Conservation (phyloP, 2,797 vertebrate species). For the Cirrhinus molitorella region DNA sequence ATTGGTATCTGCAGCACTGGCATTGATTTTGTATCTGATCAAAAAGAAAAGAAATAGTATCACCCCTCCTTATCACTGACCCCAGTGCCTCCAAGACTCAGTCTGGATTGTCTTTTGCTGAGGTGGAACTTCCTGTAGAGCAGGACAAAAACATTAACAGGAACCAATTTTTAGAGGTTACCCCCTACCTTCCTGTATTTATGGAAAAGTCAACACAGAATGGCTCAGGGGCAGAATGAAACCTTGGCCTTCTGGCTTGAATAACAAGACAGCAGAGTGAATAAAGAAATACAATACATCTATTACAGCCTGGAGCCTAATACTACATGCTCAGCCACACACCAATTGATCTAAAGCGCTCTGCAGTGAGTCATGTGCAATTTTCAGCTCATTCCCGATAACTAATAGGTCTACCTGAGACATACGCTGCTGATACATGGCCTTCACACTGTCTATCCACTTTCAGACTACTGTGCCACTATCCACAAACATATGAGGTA, state of each 20-base stretch:
- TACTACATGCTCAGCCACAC: not conserved
- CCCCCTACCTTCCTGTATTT: constrained; percentile 52
- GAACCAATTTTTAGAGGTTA: constrained; percentile 50
- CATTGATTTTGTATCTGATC: not conserved
- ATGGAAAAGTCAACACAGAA: constrained; percentile 24
- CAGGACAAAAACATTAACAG: constrained; percentile 58
- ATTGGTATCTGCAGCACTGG: not conserved
- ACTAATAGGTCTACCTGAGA: not conserved
- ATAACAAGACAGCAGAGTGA: constrained; percentile 8
- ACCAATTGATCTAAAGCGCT: not conserved
- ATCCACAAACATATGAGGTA: constrained; percentile 74
- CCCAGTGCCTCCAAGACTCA: not conserved
- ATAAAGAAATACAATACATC: constrained; percentile 13
- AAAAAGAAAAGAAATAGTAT: not conserved
- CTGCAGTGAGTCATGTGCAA: not conserved
- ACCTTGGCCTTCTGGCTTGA: constrained; percentile 10
- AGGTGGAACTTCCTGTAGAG: constrained; percentile 57
- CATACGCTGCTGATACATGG: constrained; percentile 34
- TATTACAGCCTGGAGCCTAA: not conserved
- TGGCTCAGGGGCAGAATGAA: constrained; percentile 1
- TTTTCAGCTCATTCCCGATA: constrained; percentile 19
- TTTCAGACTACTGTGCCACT: constrained; percentile 73
- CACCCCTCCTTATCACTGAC: not conserved
- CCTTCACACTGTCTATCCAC: constrained; percentile 56
- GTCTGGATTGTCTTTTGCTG: constrained; percentile 43